phyloP scores from a whole-genome alignment of 1,140 invertebrate genomes.

The Anadara kagoshimensis region DNA sequence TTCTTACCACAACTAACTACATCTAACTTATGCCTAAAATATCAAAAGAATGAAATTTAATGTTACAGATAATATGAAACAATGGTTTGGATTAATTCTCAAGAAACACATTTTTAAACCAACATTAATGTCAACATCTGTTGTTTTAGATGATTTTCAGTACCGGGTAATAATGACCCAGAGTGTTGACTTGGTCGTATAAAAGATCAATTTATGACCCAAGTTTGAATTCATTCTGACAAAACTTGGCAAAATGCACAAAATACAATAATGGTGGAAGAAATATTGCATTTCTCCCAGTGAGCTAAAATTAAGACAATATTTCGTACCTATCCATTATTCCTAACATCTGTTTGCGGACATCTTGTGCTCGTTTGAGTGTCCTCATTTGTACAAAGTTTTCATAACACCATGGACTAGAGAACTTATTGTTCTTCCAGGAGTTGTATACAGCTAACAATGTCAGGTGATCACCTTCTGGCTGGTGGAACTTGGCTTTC shows the following conservation, averaged over 20 bases:
- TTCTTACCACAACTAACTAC: conserved; percentile 97
- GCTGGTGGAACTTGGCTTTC: conserved; percentile 98
- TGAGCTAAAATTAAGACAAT: too few relatives aligned
- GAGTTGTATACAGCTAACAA: conserved; percentile 99
- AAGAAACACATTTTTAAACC: background rate
- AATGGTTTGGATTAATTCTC: background rate
- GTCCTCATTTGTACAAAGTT: conserved; percentile 99
- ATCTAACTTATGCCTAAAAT: conserved; percentile 90
- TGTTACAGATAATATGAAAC: background rate
- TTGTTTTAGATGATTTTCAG: background rate
- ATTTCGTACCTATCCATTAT: conserved; percentile 92
- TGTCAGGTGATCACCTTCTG: conserved; percentile 98
- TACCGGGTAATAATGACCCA: too few relatives aligned
- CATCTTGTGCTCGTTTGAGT: conserved; percentile 97
- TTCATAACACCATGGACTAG: conserved; percentile 99
- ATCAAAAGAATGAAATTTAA: conserved; percentile 6
- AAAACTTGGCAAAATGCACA: too few relatives aligned
- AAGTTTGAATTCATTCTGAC: too few relatives aligned
- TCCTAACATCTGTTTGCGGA: conserved; percentile 96
- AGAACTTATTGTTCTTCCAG: conserved; percentile 99
- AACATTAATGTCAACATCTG: background rate
- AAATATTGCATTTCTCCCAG: background rate
- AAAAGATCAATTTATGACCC: too few relatives aligned
- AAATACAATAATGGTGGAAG: too few relatives aligned
- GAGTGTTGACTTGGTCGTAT: too few relatives aligned